phyloP scores from a whole-genome alignment of 2,888 invertebrate species.

The Lasius fuliginosus region DNA sequence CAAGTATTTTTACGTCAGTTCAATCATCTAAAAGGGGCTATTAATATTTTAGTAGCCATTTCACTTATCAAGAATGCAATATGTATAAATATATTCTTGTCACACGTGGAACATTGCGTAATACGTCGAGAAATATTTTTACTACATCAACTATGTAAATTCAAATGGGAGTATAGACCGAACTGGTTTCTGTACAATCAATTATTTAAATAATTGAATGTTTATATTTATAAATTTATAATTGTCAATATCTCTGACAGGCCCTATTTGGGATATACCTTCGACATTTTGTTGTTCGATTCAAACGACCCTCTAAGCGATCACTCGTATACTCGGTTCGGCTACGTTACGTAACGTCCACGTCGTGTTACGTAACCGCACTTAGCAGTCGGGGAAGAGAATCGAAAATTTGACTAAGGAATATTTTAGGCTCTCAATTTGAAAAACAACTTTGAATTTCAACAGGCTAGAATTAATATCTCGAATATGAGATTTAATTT shows the following conservation, averaged over 20 bases:
- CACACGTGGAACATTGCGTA: not conserved
- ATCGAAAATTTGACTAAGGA: constrained; percentile 47
- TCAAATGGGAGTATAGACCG: not conserved
- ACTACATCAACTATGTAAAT: not conserved
- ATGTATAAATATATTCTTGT: not conserved
- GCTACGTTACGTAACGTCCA: constrained; percentile 40
- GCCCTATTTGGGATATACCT: not conserved
- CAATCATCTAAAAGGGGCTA: not conserved
- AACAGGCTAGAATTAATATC: no score
- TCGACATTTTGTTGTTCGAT: constrained; percentile 9
- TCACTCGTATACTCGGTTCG: not conserved
- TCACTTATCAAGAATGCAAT: not conserved
- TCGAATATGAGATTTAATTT: no score
- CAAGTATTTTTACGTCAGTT: not conserved
- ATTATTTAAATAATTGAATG: not conserved
- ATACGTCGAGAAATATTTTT: constrained; percentile 9
- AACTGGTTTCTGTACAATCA: not conserved
- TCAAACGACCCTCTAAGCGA: constrained; percentile 13
- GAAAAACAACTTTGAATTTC: no score
- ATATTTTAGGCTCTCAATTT: no score
- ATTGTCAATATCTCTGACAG: not conserved
- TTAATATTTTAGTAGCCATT: not conserved
- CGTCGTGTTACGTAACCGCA: constrained; percentile 30
- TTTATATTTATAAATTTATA: not conserved
- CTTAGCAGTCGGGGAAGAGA: constrained; percentile 5